Percentiles rank a stretch among this genome's conserved stretches.
Conservation (phyloP, 2,888 invertebrate species). For the Xestia rhomboidea region DNA sequence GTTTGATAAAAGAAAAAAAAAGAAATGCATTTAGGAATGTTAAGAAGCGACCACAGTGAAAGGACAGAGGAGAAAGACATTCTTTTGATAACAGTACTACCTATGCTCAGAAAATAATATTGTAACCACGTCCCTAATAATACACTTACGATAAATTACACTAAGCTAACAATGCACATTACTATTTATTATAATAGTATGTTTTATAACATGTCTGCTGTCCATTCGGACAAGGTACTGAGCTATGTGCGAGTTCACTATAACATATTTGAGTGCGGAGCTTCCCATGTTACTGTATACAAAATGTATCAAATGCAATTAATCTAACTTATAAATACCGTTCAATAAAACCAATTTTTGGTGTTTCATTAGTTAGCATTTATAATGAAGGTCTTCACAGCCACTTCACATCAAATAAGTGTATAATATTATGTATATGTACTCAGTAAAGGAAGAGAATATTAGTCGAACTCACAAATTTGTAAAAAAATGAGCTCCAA, state of each 20-base stretch:
- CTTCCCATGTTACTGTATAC: slow-evolving; percentile 75
- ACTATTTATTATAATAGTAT: slow-evolving; percentile 82
- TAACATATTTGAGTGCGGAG: slow-evolving; percentile 74
- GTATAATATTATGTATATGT: slow-evolving; percentile 74
- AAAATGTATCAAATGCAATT: slow-evolving; percentile 79
- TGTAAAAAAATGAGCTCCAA: slow-evolving; percentile 79
- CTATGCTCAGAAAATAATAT: slow-evolving; percentile 77
- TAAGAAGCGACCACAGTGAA: slow-evolving; percentile 85
- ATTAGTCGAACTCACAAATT: slow-evolving; percentile 70
- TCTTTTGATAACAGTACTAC: slow-evolving; percentile 76
- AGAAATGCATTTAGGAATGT: slow-evolving; percentile 85
- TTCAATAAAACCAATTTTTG: slow-evolving; percentile 84
- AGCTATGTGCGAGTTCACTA: slow-evolving; percentile 85
- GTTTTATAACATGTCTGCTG: slow-evolving; percentile 82
- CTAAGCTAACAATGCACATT: slow-evolving; percentile 88
- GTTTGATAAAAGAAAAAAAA: slow-evolving; percentile 73
- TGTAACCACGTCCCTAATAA: slow-evolving; percentile 86
- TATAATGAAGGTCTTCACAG: slow-evolving; percentile 86
- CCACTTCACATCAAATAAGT: slow-evolving; percentile 82
- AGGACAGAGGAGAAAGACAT: slow-evolving; percentile 80
- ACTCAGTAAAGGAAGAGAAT: slow-evolving; percentile 74
- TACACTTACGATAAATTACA: slow-evolving; percentile 89
- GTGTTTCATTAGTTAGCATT: slow-evolving; percentile 79
- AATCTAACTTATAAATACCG: slow-evolving; percentile 82
- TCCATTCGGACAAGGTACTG: slow-evolving; percentile 85